These are phyloP conservation scores for Cyphomyrmex costatus DNA, from an alignment of 1,140 invertebrate genomes.

Conservation along the genomic window DNA sequence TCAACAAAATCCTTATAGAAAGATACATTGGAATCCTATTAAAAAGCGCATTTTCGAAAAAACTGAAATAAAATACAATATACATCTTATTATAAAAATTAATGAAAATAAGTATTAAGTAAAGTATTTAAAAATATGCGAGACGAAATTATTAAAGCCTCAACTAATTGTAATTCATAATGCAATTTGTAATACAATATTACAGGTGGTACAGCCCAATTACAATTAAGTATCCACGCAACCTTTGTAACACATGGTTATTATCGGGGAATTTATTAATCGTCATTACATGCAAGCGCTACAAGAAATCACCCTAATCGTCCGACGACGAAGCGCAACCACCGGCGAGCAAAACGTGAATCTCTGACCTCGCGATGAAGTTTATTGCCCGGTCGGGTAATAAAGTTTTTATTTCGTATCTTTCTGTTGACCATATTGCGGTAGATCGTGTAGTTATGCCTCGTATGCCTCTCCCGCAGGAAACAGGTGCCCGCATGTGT, in stretches of 20 bases:
- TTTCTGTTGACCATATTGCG: constrained; percentile 54
- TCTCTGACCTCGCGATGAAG: constrained; percentile 44
- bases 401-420: constrained; percentile 59
- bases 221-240: constrained; percentile 38
- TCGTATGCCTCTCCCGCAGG: constrained; percentile 15
- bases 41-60: neutral
- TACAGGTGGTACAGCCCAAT: neutral
- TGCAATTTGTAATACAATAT: neutral
- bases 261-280: constrained; percentile 56
- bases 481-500: constrained; percentile 39
- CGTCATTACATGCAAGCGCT: constrained; percentile 30
- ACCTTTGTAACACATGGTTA: constrained; percentile 14
- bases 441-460: constrained; percentile 34
- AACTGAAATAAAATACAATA: neutral
- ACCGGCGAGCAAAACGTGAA: constrained; percentile 23
- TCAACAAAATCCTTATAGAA: neutral
- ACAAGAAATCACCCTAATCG: constrained; percentile 41
- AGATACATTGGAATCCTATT: neutral
- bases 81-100: neutral
- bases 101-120: neutral
- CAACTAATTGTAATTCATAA: neutral
- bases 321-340: constrained; percentile 5
- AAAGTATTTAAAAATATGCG: neutral
- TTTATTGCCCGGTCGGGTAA: constrained; percentile 42
- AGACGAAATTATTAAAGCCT: neutral